Conservation (phyloP, 2,888 invertebrate species). For the Tachina lurida region DNA sequence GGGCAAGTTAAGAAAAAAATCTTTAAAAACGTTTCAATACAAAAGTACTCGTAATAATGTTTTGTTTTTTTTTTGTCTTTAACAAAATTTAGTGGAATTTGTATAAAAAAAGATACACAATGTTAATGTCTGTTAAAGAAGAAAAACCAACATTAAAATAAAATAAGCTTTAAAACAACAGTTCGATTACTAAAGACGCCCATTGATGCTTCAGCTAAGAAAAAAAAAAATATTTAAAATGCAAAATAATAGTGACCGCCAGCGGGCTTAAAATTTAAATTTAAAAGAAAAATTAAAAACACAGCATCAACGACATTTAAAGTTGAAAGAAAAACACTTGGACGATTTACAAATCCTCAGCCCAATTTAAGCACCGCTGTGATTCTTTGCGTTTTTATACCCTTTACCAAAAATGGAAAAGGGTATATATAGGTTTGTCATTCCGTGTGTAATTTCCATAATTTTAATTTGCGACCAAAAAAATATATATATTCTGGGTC, state of each 20-base stretch:
- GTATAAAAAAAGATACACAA: neutral
- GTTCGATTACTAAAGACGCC: conserved; percentile 1
- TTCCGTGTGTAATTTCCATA: no score
- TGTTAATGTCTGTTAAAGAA: neutral
- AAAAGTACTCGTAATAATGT: conserved; percentile 9
- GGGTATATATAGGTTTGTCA: no score
- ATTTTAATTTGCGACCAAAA: no score
- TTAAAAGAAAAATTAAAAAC: neutral
- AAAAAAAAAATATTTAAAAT: conserved; percentile 1
- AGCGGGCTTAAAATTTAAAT: conserved; percentile 28
- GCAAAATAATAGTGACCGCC: conserved; percentile 47
- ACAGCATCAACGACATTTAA: conserved; percentile 34
- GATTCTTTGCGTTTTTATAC: conserved; percentile 4
- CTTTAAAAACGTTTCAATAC: neutral
- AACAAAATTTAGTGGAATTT: neutral
- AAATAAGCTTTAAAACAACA: neutral
- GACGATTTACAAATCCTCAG: conserved; percentile 58
- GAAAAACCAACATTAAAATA: neutral
- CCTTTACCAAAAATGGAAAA: no score
- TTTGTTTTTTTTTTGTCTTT: conserved; percentile 13
- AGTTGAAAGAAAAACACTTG: conserved; percentile 56
- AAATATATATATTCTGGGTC: no score
- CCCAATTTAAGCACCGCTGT: conserved; percentile 51
- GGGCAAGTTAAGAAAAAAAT: neutral
- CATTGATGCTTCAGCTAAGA: conserved; percentile 1